Evolutionary conservation across 2,797 vertebrate species (phyloP), one percentile per base, ranked within the genome.

Genomic region (Mastacembelus armatus): DNA sequence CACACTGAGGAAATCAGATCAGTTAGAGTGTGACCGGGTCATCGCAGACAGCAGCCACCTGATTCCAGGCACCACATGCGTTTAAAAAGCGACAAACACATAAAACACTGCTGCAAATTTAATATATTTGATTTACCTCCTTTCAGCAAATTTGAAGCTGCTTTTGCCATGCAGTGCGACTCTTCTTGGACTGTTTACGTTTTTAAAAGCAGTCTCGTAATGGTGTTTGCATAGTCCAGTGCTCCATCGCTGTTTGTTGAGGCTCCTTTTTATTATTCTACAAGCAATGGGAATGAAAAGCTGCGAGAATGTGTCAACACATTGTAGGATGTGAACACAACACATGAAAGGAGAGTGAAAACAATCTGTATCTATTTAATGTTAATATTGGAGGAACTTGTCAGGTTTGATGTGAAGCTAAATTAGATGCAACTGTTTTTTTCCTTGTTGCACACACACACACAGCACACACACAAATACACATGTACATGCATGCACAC

Each of bases 301-400:
- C 57, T 66, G 62, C 14, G 12, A 68, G 50, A 40, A 14, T 16
- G n/a, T 74, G 84, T 82, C 78, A 70, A 45, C 62, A 57, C 66
- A 63, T 65, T 0, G 7, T 64, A 44, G 39, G 52, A 54, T 1
- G 6, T 15, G n/a, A 84, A 60, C 70, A 69, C 32, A 49, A 11
- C n/a, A 62, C 56, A 69, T 58, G 38, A 81, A 64, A 57, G 43
- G 42, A 63, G 63, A 44, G 14, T 24, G 48, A 65, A 83, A 80
- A 77, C 50, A 60, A 71, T 75, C 50, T 68, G 51, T 59, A 24
- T 61, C 51, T 57, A 38, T 71, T 78, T 77, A 76, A 70, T 88
- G 66, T 55, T 82, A 81, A 85, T 85, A 74, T 56, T 64, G 45
- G 66, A 66, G 44, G 44, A 65, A 71, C 36, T 56, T 78, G 71